Evolutionary conservation across 2,797 vertebrate species (phyloP).

Genomic region (Xenentodon cancila): DNA sequence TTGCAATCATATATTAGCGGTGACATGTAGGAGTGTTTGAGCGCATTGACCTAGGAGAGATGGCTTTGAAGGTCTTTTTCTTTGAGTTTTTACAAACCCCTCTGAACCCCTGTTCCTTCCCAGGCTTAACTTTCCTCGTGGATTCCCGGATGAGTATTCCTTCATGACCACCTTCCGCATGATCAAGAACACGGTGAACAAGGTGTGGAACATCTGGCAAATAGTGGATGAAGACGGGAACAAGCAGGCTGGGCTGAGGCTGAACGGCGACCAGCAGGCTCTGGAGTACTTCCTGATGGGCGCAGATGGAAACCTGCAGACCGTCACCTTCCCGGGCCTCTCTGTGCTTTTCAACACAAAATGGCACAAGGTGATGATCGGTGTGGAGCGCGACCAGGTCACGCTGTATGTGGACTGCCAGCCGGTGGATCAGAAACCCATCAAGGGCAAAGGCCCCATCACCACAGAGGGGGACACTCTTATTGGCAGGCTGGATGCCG

Average conservation of each 20-base stretch:
- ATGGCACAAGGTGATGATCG: constrained; percentile 87
- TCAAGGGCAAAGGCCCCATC: constrained; percentile 84
- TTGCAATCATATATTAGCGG: constrained; percentile 25
- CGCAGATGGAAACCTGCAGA: constrained; percentile 82
- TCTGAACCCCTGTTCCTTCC: not conserved
- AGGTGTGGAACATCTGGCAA: constrained; percentile 88
- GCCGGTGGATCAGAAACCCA: constrained; percentile 81
- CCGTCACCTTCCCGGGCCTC: constrained; percentile 81
- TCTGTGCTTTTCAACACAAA: constrained; percentile 87
- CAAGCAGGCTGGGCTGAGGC: constrained; percentile 83
- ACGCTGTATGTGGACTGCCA: constrained; percentile 86
- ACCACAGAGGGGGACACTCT: constrained; percentile 86
- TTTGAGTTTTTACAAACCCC: no score
- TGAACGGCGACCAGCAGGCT: constrained; percentile 84
- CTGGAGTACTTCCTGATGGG: constrained; percentile 86
- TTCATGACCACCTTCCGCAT: constrained; percentile 88
- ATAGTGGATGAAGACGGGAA: constrained; percentile 81
- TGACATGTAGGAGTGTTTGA: constrained; percentile 24
- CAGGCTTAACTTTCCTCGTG: constrained; percentile 84
- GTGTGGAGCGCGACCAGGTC: constrained; percentile 81
- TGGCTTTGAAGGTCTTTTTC: not conserved
- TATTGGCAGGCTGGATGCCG: constrained; percentile 82
- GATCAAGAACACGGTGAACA: constrained; percentile 85
- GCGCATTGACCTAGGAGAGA: not conserved
- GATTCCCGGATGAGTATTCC: constrained; percentile 86